Evolutionary conservation across 1,140 invertebrate species (phyloP), one percentile per base, ranked within the genome.

Genomic region (Anastrepha ludens): DNA sequence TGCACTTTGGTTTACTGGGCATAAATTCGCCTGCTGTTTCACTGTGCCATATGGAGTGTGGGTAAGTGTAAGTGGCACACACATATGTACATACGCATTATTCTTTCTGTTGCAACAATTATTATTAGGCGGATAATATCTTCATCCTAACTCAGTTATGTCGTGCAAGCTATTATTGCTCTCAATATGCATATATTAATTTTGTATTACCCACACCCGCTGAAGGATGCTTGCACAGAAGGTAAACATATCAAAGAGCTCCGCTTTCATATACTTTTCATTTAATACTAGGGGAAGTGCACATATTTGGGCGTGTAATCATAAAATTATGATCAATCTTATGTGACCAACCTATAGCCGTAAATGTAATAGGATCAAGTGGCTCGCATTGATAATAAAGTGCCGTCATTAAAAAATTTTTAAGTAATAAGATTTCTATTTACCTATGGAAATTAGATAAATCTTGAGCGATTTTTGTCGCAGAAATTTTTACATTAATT

Each of bases 111-210:
- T 41, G 41, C 55, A 81, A 29, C 55, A 81, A 81, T 29, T 55
- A 81, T 81, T 81, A 81, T 81, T 55, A 55, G 74, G 74, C 47
- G 74, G 74, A 81, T 81, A 81, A 81, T 81, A 81, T 81, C 74
- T 81, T 81, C 74, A 81, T 81, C 55, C 7, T 81, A 81, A 81
- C n/a, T 81, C 17, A 81, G 74, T 81, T 81, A 81, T 81, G 74
- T 81, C n/a, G 47, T 81, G 20, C 44, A 81, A 81, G 74, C 74
- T 55, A 81, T 81, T 81, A 81, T 81, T 81, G 29, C 47, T 81
- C 20, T 58, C 47, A 81, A 55, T 81, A 81, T 81, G 74, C 74
- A 81, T 81, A 81, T 81, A 81, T 81, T 81, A 81, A 55, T 58
- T 55, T 62, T 62, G 15, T 62, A 62, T 17, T 55, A 81, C 47